phyloP scores from a whole-genome alignment of 1,140 invertebrate genomes.

The Bathynomus jamesi region DNA sequence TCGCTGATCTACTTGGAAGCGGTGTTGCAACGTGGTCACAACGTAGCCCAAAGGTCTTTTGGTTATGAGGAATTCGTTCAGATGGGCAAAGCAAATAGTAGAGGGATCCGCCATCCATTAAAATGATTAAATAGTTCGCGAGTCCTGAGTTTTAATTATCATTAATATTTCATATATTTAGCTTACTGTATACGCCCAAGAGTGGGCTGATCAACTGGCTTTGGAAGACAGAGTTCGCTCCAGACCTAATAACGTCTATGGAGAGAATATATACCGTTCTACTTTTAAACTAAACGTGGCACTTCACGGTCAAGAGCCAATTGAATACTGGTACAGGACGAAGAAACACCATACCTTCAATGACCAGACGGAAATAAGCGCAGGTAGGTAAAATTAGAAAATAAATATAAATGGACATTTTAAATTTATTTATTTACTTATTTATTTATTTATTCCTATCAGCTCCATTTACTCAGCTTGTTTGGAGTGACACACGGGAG shows the following conservation, averaged over 20 bases:
- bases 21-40: too few relatives aligned
- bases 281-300: conserved; percentile 59
- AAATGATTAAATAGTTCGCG: too few relatives aligned
- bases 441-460: conserved; percentile 7
- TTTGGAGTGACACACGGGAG: conserved; percentile 63
- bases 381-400: conserved; percentile 35
- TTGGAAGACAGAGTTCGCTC: conserved; percentile 61
- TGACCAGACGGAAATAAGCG: conserved; percentile 36
- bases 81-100: too few relatives aligned
- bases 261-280: conserved; percentile 71
- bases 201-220: conserved; percentile 70
- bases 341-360: conserved; percentile 42
- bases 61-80: too few relatives aligned
- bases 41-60: too few relatives aligned
- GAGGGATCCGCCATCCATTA: too few relatives aligned
- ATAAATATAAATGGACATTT: too few relatives aligned
- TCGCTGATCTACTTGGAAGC: too few relatives aligned
- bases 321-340: conserved; percentile 61
- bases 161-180: not conserved
- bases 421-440: too few relatives aligned
- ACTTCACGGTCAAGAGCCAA: conserved; percentile 59
- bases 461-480: conserved; percentile 64
- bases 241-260: conserved; percentile 54
- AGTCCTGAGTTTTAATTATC: too few relatives aligned
- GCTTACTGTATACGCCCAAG: conserved; percentile 59